Evolutionary conservation across 2,888 invertebrate genomes (phyloP), one percentile per base, ranked within the genome.

Genomic region (Conops quadrifasciatus): DNA sequence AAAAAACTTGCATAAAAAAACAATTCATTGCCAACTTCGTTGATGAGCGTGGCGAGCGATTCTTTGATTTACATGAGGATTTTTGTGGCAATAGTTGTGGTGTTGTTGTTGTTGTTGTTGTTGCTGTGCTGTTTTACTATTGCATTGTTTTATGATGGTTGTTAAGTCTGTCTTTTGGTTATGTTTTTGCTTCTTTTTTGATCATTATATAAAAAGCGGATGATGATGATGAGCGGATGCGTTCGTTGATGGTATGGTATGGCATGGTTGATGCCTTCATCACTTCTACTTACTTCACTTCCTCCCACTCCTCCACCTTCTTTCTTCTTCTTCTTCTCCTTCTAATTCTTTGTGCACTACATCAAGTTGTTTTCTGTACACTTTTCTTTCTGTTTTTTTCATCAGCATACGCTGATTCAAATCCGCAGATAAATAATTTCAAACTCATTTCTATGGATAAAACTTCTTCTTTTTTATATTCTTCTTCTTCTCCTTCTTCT

Each of bases 351-450:
- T 19, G 19, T 49, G 11, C 49, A 19, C 19, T 16, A 5, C 53
- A 16, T n/a, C 21, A 9, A 3, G n/a, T 53, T 53, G 16, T 9
- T 21, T 53, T 53, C 53, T 13, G 28, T 19, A 19, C 11, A 21
- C 21, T 30, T 30, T n/a, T 62, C 16, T 43, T 63, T 63, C 11
- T 63, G 15, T 58, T 45, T 47, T 58, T 58, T 45, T 45, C 24
- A 43, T 67, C 56, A 58, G 58, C 66, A 66, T 66, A 36, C 28
- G 21, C 53, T 56, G 66, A 66, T 66, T 66, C 53, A 66, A 56
- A 36, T 66, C 36, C 56, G 43, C 28, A 56, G 66, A 66, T 66
- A 66, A 66, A 66, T 66, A 66, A 56, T 66, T 67, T n/a, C 56
- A 11, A 21, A n/a, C 26, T 58, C 13, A 62, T 43, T 62, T n/a